Conservation (phyloP, 2,888 invertebrate genomes). For the Ecliptopera silaceata region DNA sequence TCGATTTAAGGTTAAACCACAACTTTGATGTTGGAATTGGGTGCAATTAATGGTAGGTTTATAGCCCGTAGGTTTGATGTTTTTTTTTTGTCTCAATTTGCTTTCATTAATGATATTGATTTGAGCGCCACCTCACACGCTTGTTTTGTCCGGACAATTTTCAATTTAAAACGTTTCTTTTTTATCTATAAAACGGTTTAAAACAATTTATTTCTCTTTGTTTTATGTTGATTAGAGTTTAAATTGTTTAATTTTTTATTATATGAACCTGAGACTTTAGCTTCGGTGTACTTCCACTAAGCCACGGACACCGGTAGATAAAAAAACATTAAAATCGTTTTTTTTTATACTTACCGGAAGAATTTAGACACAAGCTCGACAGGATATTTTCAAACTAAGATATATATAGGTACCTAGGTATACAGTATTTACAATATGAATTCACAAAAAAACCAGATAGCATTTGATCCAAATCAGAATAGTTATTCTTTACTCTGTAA, state of each 20-base stretch:
- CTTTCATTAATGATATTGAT: slow-evolving; percentile 45
- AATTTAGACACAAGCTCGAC: too few species aligned
- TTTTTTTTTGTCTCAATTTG: slow-evolving; percentile 47
- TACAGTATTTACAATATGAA: too few species aligned
- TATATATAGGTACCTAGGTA: too few species aligned
- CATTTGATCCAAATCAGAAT: too few species aligned
- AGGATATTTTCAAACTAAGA: too few species aligned
- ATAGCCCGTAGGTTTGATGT: slow-evolving; percentile 39
- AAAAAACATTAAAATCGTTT: too few species aligned
- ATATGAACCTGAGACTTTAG: too few species aligned
- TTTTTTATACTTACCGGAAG: too few species aligned
- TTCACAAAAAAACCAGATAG: too few species aligned
- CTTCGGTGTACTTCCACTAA: too few species aligned
- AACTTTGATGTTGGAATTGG: slow-evolving; percentile 47
- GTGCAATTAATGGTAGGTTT: slow-evolving; percentile 64
- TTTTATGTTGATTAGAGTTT: background rate
- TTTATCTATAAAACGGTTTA: background rate
- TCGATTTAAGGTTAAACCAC: slow-evolving; percentile 45
- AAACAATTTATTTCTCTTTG: background rate
- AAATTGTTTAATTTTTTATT: background rate
- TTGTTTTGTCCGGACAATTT: slow-evolving; percentile 35
- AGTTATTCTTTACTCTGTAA: too few species aligned
- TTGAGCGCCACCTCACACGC: slow-evolving; percentile 54
- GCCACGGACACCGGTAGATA: too few species aligned
- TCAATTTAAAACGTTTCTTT: slow-evolving; percentile 11